phyloP scores from a whole-genome alignment of 2,113 vertebrate genomes.

The Puma concolor region DNA sequence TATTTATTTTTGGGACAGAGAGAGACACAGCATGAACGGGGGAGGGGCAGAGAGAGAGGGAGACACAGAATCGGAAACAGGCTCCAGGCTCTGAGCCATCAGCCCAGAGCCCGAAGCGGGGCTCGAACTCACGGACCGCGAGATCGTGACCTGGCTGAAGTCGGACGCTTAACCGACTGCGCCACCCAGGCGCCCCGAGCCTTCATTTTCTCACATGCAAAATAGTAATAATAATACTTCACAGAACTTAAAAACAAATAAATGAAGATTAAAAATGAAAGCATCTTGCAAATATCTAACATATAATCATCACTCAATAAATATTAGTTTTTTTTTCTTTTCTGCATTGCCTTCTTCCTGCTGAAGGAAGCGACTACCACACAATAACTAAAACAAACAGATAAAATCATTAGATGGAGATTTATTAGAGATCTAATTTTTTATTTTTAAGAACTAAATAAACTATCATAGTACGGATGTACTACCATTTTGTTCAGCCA shows the following conservation, averaged over 20 bases:
- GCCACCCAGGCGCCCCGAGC: too few relatives aligned
- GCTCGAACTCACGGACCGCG: too few relatives aligned
- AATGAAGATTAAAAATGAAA: background rate
- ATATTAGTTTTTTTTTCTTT: background rate
- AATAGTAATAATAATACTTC: background rate
- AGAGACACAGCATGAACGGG: too few relatives aligned
- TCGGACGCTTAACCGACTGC: too few relatives aligned
- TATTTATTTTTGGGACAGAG: too few relatives aligned
- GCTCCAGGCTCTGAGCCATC: too few relatives aligned
- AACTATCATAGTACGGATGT: background rate
- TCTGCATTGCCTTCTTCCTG: background rate
- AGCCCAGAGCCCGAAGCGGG: too few relatives aligned
- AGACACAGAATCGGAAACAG: too few relatives aligned
- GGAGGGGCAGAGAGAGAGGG: too few relatives aligned
- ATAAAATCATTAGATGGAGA: background rate
- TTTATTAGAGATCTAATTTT: background rate
- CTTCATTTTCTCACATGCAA: background rate
- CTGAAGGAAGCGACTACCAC: background rate
- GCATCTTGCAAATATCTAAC: background rate
- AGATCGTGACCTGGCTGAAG: too few relatives aligned
- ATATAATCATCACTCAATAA: background rate
- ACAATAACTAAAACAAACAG: background rate
- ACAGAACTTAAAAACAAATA: background rate
- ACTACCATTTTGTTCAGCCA: background rate
- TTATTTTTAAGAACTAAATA: background rate